Percentiles rank a stretch among this genome's conserved stretches.
These are phyloP conservation scores for Rhabdomys pumilio DNA, from an alignment of 2,797 vertebrate genomes.

Conservation along the genomic window DNA sequence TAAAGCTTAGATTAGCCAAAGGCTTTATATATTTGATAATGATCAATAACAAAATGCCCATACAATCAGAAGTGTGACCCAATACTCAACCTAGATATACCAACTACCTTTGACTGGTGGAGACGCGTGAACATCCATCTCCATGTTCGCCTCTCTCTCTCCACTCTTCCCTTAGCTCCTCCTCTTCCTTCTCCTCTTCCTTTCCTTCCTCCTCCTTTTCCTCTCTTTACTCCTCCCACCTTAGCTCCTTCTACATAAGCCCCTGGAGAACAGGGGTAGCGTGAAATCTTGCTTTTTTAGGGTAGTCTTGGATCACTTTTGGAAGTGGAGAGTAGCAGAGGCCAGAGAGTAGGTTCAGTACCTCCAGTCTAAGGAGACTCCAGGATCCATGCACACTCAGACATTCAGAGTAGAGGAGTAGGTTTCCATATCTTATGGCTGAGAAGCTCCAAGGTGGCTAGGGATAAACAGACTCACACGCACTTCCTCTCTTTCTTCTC, in stretches of 20 bases:
- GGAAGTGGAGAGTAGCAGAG: background rate
- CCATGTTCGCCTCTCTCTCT: too few relatives aligned
- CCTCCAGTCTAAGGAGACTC: background rate
- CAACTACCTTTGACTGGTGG: too few relatives aligned
- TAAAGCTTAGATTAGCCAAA: too few relatives aligned
- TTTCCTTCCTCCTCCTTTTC: too few relatives aligned
- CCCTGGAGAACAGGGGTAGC: background rate
- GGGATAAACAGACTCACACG: rapidly evolving
- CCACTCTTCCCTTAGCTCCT: too few relatives aligned
- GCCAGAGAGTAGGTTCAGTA: background rate
- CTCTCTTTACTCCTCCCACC: too few relatives aligned
- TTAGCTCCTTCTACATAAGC: background rate
- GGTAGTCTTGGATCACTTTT: background rate
- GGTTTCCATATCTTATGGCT: background rate
- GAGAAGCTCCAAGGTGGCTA: background rate
- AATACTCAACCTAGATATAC: too few relatives aligned
- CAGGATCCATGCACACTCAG: background rate
- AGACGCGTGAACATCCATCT: too few relatives aligned
- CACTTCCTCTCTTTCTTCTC: background rate
- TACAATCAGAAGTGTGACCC: too few relatives aligned
- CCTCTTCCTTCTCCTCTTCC: too few relatives aligned
- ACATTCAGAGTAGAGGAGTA: background rate
- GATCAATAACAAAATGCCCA: too few relatives aligned
- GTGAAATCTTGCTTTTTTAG: background rate
- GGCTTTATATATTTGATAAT: too few relatives aligned